phyloP scores from a whole-genome alignment of 1,140 invertebrate genomes.

The Cherax destructor region DNA sequence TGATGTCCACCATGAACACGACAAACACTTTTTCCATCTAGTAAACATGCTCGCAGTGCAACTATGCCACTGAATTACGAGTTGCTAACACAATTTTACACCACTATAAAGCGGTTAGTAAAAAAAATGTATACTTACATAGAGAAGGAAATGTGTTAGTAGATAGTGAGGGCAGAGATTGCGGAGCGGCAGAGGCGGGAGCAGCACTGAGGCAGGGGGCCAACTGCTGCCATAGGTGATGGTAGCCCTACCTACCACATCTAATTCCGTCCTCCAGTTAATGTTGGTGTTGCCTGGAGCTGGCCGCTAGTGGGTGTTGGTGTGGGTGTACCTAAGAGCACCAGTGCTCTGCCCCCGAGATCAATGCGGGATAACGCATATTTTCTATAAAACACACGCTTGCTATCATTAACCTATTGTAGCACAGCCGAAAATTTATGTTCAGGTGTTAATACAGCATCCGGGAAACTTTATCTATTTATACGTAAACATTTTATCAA shows the following conservation, averaged over 20 bases:
- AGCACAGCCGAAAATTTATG: too few relatives aligned
- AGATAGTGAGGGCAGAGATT: background rate
- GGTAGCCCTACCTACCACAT: background rate
- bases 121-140: background rate
- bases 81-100: too few relatives aligned
- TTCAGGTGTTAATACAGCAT: too few relatives aligned
- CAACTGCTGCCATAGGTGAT: background rate
- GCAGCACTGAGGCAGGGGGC: background rate
- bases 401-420: too few relatives aligned
- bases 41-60: background rate
- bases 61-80: background rate
- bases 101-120: too few relatives aligned
- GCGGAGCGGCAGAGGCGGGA: background rate
- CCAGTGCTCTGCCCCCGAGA: too few relatives aligned
- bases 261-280: background rate
- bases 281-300: background rate
- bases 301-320: background rate
- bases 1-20: background rate
- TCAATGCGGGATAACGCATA: too few relatives aligned
- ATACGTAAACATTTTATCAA: too few relatives aligned
- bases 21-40: background rate
- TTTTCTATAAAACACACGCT: too few relatives aligned
- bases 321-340: background rate
- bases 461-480: too few relatives aligned
- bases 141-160: background rate